Conservation (phyloP, 2,113 vertebrate species). For the Lonchura striata region DNA sequence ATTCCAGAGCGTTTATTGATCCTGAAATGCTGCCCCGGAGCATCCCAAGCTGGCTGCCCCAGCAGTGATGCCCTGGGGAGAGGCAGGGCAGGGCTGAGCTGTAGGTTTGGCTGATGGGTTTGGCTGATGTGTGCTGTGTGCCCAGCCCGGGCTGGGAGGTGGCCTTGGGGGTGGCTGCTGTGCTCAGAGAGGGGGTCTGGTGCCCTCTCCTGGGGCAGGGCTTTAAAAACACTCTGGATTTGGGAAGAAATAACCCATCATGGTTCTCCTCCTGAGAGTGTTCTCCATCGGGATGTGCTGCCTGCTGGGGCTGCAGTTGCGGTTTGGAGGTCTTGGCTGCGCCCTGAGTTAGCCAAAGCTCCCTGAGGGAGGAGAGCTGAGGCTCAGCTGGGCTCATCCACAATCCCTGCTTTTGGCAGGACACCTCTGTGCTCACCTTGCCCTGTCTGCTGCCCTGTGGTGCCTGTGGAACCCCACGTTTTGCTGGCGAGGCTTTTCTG, state of each 20-base stretch:
- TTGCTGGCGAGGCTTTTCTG: background rate
- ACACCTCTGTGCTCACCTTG: background rate
- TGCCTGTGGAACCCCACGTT: fast-evolving
- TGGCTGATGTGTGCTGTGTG: fast-evolving
- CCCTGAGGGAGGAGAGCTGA: background rate
- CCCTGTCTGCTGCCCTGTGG: fast-evolving
- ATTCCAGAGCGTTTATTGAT: fast-evolving
- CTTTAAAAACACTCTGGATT: slow-evolving; percentile 45
- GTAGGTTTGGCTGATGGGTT: fast-evolving
- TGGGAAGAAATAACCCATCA: background rate
- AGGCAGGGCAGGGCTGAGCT: fast-evolving
- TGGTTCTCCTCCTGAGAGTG: background rate
- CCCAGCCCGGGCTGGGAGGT: background rate
- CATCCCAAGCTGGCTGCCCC: fast-evolving
- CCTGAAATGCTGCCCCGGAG: background rate
- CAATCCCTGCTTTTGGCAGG: background rate
- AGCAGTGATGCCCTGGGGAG: background rate
- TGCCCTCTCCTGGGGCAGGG: slow-evolving; percentile 63
- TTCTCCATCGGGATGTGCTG: background rate
- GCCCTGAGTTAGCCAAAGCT: background rate
- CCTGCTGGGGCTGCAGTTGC: background rate
- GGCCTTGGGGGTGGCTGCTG: background rate
- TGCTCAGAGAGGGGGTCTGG: slow-evolving; percentile 34
- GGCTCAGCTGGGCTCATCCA: fast-evolving
- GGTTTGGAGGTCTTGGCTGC: background rate